These are phyloP conservation scores for Lerema accius DNA, from an alignment of 1,140 invertebrate species.

Conservation along the genomic window DNA sequence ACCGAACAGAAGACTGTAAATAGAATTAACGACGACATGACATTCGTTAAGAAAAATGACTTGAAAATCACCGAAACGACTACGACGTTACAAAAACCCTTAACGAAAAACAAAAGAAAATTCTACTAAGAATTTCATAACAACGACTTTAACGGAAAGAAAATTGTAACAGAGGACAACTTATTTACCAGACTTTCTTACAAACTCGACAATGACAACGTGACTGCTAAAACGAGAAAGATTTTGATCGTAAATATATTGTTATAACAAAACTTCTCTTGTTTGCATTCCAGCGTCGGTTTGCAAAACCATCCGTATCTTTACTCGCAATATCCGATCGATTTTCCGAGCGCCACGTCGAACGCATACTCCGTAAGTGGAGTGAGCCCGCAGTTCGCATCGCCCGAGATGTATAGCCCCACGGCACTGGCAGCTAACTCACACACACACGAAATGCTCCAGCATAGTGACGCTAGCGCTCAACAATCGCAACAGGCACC, in stretches of 20 bases:
- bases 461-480: constrained; percentile 70
- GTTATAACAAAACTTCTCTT: constrained; percentile 39
- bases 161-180: too few relatives aligned
- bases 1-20: too few relatives aligned
- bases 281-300: constrained; percentile 75
- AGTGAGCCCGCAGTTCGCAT: constrained; percentile 72
- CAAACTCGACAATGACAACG: background rate
- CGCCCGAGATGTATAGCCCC: constrained; percentile 74
- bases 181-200: too few relatives aligned
- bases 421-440: constrained; percentile 61
- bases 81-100: too few relatives aligned
- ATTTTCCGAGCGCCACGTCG: constrained; percentile 79
- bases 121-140: too few relatives aligned
- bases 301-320: constrained; percentile 79
- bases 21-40: too few relatives aligned
- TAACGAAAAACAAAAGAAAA: too few relatives aligned
- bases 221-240: background rate
- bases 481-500: constrained; percentile 80
- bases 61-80: too few relatives aligned
- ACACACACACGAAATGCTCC: constrained; percentile 71
- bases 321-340: constrained; percentile 81
- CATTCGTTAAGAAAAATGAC: too few relatives aligned
- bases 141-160: too few relatives aligned
- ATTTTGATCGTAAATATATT: background rate
- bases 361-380: constrained; percentile 78